Evolutionary conservation across 2,888 invertebrate species (phyloP).

Genomic region (Platycnemis pennipes): DNA sequence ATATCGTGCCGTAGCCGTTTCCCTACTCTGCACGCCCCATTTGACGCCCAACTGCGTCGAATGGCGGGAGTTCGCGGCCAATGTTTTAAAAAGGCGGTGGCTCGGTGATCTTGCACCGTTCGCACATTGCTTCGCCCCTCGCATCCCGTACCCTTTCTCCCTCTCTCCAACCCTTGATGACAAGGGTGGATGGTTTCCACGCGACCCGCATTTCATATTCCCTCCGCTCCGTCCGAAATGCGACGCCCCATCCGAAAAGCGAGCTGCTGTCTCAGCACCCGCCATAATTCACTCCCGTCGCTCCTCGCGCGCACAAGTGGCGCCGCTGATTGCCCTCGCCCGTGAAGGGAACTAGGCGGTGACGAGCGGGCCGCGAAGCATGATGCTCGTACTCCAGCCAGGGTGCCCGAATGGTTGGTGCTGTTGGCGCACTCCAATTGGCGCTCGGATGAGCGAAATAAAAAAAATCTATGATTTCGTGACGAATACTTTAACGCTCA

Average conservation of each 20-base stretch:
- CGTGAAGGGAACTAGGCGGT: neutral
- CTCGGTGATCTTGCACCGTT: conserved; percentile 26
- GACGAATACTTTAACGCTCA: too few relatives aligned
- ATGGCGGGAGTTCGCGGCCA: neutral
- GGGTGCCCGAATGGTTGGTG: too few relatives aligned
- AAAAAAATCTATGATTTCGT: too few relatives aligned
- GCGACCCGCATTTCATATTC: neutral
- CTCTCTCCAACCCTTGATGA: neutral
- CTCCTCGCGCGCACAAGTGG: neutral
- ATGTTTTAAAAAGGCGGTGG: conserved; percentile 20
- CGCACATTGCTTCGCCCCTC: neutral
- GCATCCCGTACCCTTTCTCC: neutral
- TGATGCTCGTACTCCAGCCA: too few relatives aligned
- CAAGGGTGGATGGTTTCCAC: neutral
- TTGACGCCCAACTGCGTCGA: conserved; percentile 14
- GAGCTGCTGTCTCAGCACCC: neutral
- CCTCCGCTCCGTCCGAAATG: neutral
- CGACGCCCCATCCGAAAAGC: conserved; percentile 14
- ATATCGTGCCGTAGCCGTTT: neutral
- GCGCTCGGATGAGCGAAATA: too few relatives aligned
- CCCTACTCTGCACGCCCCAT: neutral
- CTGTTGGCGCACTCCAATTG: too few relatives aligned
- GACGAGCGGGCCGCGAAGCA: neutral
- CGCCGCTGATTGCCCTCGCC: neutral
- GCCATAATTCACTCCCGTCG: neutral